Percentiles rank a stretch among this genome's conserved stretches.
Conservation (phyloP, 1,140 invertebrate species). For the Drosophila biarmipes region DNA sequence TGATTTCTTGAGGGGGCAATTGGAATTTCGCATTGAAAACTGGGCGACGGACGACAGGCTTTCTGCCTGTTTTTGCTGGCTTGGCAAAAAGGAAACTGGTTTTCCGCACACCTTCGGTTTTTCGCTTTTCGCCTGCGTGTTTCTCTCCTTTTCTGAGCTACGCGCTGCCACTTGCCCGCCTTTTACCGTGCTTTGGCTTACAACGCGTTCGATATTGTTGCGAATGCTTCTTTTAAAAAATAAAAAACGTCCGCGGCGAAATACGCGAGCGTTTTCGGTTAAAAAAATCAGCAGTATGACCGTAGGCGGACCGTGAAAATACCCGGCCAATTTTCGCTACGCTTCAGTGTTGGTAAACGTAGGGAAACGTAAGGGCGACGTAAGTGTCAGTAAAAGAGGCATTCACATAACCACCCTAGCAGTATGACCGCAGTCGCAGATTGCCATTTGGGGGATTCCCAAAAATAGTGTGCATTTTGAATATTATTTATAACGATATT, state of each 20-base stretch:
- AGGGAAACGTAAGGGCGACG: too few relatives aligned
- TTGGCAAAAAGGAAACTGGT: slow-evolving; percentile 68
- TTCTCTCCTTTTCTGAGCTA: neutral
- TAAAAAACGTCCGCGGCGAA: neutral
- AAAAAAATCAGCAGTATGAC: neutral
- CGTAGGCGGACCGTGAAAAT: neutral
- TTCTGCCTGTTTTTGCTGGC: slow-evolving; percentile 34
- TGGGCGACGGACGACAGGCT: slow-evolving; percentile 24
- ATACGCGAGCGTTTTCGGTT: neutral
- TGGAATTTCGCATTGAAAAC: neutral
- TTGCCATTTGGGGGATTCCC: too few relatives aligned
- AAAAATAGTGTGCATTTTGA: too few relatives aligned
- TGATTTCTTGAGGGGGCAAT: slow-evolving; percentile 24
- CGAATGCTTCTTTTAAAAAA: neutral
- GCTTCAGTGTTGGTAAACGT: too few relatives aligned
- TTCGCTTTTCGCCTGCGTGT: neutral
- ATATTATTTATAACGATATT: too few relatives aligned
- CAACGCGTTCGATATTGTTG: neutral
- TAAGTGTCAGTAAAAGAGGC: too few relatives aligned
- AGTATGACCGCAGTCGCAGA: too few relatives aligned
- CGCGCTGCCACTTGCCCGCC: neutral
- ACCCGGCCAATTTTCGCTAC: too few relatives aligned
- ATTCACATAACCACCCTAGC: too few relatives aligned
- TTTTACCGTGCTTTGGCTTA: neutral
- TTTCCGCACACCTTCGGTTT: slow-evolving; percentile 37